These are phyloP conservation scores for Telmatherina bonti DNA, from an alignment of 2,797 vertebrate genomes.

Conservation along the genomic window DNA sequence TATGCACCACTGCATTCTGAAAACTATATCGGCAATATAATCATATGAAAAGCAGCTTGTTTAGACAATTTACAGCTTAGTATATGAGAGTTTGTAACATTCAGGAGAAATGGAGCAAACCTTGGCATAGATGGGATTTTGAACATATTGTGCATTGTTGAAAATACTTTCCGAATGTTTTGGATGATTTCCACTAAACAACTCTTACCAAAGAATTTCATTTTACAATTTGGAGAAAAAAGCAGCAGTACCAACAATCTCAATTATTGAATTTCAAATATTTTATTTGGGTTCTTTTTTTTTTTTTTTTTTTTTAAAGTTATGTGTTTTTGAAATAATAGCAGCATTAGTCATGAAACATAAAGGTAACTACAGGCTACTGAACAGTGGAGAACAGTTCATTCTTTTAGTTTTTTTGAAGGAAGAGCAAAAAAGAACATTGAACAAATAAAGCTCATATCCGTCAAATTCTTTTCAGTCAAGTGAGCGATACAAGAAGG, in stretches of 20 bases:
- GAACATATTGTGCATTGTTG: neutral
- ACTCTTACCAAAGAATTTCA: conserved; percentile 3
- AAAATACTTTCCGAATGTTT: conserved; percentile 6
- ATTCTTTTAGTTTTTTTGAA: no score
- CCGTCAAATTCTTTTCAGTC: conserved; percentile 62
- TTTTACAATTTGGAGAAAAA: neutral
- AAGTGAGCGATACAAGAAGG: conserved; percentile 31
- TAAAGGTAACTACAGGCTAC: conserved; percentile 2
- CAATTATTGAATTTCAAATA: conserved; percentile 18
- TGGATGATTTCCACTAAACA: neutral
- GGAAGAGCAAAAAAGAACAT: neutral
- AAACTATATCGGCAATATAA: neutral
- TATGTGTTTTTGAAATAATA: conserved; percentile 26
- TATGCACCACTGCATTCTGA: neutral
- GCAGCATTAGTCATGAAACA: neutral
- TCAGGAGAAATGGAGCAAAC: neutral
- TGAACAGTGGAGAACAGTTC: neutral
- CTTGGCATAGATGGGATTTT: neutral
- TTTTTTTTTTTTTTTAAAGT: neutral
- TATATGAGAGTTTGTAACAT: neutral
- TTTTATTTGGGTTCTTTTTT: conserved; percentile 4
- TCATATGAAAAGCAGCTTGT: neutral
- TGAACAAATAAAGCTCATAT: conserved; percentile 33
- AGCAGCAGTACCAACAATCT: neutral
- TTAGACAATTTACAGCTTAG: neutral